A percentile compares a stretch with the other conserved stretches of the same genome.
These are phyloP conservation scores for Dysidea cf. avara DNA, from an alignment of 37 sponge, comb jelly and placozoan species.

Conservation along the genomic window DNA sequence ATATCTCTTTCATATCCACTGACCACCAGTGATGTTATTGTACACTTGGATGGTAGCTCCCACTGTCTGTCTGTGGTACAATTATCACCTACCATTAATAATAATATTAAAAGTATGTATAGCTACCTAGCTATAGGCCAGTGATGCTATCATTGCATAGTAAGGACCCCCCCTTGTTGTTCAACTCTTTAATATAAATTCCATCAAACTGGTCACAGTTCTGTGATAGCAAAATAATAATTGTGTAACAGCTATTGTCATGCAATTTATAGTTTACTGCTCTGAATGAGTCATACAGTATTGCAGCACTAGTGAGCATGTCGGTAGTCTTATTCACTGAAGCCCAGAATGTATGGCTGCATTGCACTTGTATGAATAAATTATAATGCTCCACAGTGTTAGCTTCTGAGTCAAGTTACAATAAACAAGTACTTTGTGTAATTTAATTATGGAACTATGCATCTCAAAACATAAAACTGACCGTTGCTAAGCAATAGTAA, in stretches of 20 bases:
- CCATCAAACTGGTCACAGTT: slow-evolving; percentile 29
- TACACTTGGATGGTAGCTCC: slow-evolving; percentile 61
- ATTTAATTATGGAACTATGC: too few species aligned
- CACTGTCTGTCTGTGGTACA: slow-evolving; percentile 66
- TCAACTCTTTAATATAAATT: slow-evolving; percentile 6
- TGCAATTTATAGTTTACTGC: too few species aligned
- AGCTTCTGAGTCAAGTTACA: too few species aligned
- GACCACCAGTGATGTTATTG: slow-evolving; percentile 38
- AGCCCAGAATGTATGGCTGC: slow-evolving; percentile 58
- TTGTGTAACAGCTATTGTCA: too few species aligned
- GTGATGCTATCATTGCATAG: slow-evolving; percentile 59
- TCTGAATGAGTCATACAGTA: neutral
- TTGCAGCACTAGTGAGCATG: neutral
- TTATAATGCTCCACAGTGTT: too few species aligned
- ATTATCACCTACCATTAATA: too few species aligned
- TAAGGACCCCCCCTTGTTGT: slow-evolving; percentile 50
- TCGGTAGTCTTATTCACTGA: too few species aligned
- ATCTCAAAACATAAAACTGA: too few species aligned
- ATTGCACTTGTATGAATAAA: too few species aligned
- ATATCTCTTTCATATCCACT: slow-evolving; percentile 84
- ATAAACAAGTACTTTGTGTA: too few species aligned
- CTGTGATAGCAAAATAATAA: neutral
- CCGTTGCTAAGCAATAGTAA: too few species aligned
- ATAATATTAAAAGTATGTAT: too few species aligned
- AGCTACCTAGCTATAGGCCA: slow-evolving; percentile 72